Base-by-base conservation (phyloP, 2,888 invertebrate species). In the Parnassius apollo region DNA sequence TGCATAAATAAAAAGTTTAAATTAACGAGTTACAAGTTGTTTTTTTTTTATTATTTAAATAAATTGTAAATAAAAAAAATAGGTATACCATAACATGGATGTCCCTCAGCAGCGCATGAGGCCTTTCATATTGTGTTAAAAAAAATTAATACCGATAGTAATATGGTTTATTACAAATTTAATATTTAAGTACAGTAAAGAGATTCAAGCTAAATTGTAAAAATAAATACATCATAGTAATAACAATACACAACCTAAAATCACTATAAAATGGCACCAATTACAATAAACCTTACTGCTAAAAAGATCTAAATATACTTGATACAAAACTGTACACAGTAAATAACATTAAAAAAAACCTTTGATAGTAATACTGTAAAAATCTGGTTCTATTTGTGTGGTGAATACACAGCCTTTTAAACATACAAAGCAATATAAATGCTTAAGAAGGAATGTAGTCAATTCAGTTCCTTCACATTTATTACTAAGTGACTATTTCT, bases 341-440 rank as follows among this genome's bases (percentile, higher is more conserved):
- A 76, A 77, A 81, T 83, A 77, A 82, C 81, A 81, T 71, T 69
- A 67, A 65, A 74, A 71, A 67, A 65, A 74, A 71, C 72, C 74
- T 72, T 65, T 63, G 70, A 75, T 73, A 52, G 68, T 80, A 86
- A 85, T 85, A 85, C 85, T 85, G 83, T 71, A 74, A 70, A 70
- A 51, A 53, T 57, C 49, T 53, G 65, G 57, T 62, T 60, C 64
- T 64, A 57, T 66, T 18, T 63, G 61, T 73, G 73, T 73, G 73
- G 71, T 78, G 72, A 69, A 65, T 71, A 76, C 81, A 82, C 82
- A 82, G 79, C 80, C 79, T 63, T 70, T 59, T 54, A 50, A 54
- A 57, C 52, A 25, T 0, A 22, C 51, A 18, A 59, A 61, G 48
- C 58, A 69, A 68, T 64, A 66, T 69, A 75, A 77, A 75, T 74